Evolutionary conservation across 2,113 vertebrate species (phyloP).

Genomic region (Podarcis raffonei): DNA sequence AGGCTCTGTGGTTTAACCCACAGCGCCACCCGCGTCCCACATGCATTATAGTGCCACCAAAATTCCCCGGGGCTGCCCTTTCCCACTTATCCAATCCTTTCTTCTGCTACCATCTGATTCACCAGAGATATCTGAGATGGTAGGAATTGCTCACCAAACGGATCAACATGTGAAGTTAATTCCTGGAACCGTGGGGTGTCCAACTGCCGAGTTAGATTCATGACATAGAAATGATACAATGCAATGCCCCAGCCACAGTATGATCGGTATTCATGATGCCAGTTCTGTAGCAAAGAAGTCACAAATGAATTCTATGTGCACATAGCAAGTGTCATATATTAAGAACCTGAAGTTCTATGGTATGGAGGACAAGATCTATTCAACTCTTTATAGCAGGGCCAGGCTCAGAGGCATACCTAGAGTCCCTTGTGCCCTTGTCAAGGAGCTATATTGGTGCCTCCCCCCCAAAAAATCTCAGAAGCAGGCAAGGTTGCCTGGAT

Average conservation of each 20-base stretch:
- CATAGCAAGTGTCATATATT: neutral
- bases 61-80: neutral
- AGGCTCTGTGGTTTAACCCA: no score
- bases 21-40: no score
- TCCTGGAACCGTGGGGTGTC: neutral
- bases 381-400: no score
- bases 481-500: no score
- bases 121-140: neutral
- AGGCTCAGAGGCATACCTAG: no score
- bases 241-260: neutral
- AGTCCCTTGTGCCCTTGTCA: no score
- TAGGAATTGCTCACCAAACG: neutral
- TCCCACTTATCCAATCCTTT: no score
- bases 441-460: no score
- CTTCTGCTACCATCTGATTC: neutral
- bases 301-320: neutral
- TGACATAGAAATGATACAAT: neutral
- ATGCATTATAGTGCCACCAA: no score
- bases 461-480: no score
- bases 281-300: neutral
- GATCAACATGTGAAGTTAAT: neutral
- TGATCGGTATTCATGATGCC: neutral
- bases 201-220: neutral
- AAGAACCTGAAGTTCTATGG: neutral
- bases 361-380: no score